Conservation (phyloP, 2,888 invertebrate species). For the Acanthopleura granulata region DNA sequence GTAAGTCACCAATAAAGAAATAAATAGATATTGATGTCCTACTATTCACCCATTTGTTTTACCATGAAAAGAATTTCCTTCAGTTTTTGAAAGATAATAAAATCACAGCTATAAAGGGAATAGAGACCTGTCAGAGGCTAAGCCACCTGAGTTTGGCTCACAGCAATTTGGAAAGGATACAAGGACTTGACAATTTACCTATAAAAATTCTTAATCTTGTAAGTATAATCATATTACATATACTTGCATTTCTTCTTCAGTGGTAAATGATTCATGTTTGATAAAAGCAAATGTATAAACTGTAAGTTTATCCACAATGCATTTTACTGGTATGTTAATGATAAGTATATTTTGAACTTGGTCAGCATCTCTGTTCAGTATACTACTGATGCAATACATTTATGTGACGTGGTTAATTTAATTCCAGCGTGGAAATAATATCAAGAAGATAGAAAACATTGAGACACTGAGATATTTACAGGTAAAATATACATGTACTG, state of each 20-base stretch:
- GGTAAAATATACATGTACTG: conserved; percentile 34
- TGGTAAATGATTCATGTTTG: no score
- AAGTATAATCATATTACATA: conserved; percentile 27
- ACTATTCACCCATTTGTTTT: no score
- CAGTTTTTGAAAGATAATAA: conserved; percentile 52
- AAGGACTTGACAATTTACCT: conserved; percentile 63
- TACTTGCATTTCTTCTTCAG: neutral
- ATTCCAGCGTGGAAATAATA: conserved; percentile 64
- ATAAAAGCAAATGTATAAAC: no score
- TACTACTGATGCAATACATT: no score
- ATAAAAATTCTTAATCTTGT: conserved; percentile 64
- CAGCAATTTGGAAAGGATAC: conserved; percentile 62
- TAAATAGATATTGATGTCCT: no score
- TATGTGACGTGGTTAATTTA: neutral
- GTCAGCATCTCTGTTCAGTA: no score
- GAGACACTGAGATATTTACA: conserved; percentile 53
- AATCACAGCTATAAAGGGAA: conserved; percentile 57
- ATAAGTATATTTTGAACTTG: no score
- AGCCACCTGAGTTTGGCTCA: conserved; percentile 63
- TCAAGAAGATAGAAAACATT: conserved; percentile 63
- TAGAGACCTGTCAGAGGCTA: conserved; percentile 60
- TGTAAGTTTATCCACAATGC: no score
- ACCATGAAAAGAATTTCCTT: conserved; percentile 18
- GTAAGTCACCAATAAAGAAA: no score
- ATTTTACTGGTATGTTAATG: no score